Evolutionary conservation across 2,113 vertebrate species (phyloP).

Genomic region (Bubo scandiacus): DNA sequence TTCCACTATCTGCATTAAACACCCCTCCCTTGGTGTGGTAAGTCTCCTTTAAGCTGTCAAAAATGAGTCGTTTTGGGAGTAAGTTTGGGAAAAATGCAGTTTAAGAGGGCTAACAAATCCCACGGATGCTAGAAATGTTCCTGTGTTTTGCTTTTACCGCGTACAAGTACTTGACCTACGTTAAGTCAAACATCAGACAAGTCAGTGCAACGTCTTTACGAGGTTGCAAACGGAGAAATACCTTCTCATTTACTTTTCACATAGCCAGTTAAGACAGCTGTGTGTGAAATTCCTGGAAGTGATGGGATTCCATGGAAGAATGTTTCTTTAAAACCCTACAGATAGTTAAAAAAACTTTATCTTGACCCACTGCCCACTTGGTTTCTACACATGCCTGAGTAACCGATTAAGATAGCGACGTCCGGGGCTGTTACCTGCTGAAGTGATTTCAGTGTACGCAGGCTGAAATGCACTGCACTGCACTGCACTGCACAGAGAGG

Average conservation of each 20-base stretch:
- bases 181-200: background rate
- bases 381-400: rapidly evolving
- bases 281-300: background rate
- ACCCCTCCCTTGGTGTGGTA: slow-evolving; percentile 8
- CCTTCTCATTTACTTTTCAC: background rate
- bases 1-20: slow-evolving; percentile 56
- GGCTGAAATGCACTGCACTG: background rate
- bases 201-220: background rate
- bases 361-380: background rate
- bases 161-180: rapidly evolving
- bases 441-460: rapidly evolving
- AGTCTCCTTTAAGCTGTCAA: background rate
- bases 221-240: background rate
- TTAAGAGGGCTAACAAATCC: background rate
- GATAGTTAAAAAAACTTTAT: background rate
- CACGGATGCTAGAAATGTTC: background rate
- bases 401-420: rapidly evolving
- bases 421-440: background rate
- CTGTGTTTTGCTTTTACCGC: background rate
- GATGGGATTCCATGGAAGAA: background rate
- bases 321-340: background rate
- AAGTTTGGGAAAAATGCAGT: background rate
- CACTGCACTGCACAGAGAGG: rapidly evolving
- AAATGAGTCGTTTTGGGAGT: background rate
- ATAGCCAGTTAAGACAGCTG: background rate